Evolutionary conservation across 2,797 vertebrate species (phyloP).

Genomic region (Crocodylus rhombifer): DNA sequence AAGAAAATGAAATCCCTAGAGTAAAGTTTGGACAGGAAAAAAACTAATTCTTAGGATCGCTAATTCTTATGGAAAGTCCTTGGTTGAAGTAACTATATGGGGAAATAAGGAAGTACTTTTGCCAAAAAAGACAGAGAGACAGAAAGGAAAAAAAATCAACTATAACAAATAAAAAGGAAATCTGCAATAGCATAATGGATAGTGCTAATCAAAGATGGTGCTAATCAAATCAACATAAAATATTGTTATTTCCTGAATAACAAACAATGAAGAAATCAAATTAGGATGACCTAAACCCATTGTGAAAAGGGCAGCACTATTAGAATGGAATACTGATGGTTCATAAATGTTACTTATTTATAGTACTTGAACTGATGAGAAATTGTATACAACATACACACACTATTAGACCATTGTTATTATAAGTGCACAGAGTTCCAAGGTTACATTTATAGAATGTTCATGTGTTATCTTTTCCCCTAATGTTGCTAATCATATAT

Average conservation of each 20-base stretch:
- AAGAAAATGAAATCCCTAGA: not conserved
- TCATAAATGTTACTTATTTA: not conserved
- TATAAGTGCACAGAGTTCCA: slow-evolving; percentile 7
- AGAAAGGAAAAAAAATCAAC: not conserved
- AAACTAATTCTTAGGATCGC: not conserved
- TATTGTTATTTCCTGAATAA: slow-evolving; percentile 32
- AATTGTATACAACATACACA: not conserved
- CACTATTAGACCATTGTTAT: slow-evolving; percentile 8
- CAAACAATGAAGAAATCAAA: slow-evolving; percentile 43
- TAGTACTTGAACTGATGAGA: slow-evolving; percentile 34
- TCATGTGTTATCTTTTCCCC: slow-evolving; percentile 48
- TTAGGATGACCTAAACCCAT: slow-evolving; percentile 33
- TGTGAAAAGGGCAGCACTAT: slow-evolving; percentile 36
- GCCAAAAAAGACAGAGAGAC: not conserved
- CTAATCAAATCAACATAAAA: not conserved
- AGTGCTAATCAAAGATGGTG: not conserved
- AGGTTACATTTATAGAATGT: slow-evolving; percentile 50
- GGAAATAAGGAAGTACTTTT: not conserved
- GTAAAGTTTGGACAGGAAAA: not conserved
- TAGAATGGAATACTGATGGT: slow-evolving; percentile 2
- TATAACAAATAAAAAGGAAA: slow-evolving; percentile 16
- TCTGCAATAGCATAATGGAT: not conserved
- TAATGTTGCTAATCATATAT: slow-evolving; percentile 63
- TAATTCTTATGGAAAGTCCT: not conserved
- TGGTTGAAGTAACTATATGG: not conserved